Conservation (phyloP, 2,797 vertebrate species). For the Vespertilio murinus region DNA sequence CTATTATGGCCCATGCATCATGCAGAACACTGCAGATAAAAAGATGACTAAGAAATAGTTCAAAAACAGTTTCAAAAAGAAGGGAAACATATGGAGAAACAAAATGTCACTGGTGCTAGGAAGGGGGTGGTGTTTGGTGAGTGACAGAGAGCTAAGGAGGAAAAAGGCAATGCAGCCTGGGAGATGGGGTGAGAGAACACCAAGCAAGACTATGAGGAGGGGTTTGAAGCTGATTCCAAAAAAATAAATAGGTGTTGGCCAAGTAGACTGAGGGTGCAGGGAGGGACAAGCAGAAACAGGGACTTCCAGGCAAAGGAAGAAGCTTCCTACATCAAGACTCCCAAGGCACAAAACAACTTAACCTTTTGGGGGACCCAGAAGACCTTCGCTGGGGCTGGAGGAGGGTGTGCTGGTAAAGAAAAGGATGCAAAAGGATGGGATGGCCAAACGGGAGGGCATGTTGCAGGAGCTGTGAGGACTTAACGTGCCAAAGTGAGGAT, state of each 20-base stretch:
- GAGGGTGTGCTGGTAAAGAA: not conserved
- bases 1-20: conserved; percentile 18
- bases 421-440: not conserved
- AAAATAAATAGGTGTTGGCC: not conserved
- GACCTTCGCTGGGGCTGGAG: not conserved
- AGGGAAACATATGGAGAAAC: not conserved
- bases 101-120: not conserved
- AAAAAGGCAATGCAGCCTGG: not conserved
- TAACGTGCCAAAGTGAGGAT: not conserved
- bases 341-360: not conserved
- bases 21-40: conserved; percentile 40
- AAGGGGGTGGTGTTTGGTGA: not conserved
- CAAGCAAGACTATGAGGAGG: not conserved
- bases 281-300: not conserved
- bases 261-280: not conserved
- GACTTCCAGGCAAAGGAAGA: not conserved
- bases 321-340: not conserved
- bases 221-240: not conserved
- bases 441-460: not conserved
- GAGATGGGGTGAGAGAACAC: not conserved
- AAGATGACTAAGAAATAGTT: conserved; percentile 32
- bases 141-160: not conserved
- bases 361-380: not conserved
- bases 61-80: conserved; percentile 32
- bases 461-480: not conserved